Evolutionary conservation across 2,113 vertebrate genomes (phyloP), one percentile per base, ranked within the genome.

Genomic region (Aplodontia rufa): DNA sequence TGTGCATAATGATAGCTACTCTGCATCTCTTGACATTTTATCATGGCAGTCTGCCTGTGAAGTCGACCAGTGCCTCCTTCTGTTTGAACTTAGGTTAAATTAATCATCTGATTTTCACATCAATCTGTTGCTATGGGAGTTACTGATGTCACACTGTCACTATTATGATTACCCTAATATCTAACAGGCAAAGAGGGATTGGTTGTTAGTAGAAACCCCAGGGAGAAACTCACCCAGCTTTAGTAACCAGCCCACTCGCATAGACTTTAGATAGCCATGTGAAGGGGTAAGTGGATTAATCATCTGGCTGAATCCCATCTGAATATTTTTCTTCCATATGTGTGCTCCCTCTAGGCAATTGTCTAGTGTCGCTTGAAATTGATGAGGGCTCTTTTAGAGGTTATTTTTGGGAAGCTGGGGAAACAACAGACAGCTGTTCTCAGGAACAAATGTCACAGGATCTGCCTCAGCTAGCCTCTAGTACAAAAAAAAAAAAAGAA

Each of bases 311-410:
- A 89, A 53, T 96, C 78, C 62, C 60, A 75, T 96, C 82, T 93
- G 90, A 95, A 60, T 94, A 87, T 94, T 89, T 96, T 91, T 72
- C 96, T 96, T 91, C 96, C 76, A 62, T 87, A 75, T 96, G 93
- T 53, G 37, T 84, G 76, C 90, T 93, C 76, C 96, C 94, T 97
- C 90, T 66, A 69, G 93, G 95, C 95, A 90, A 92, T 96, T 96
- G 94, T 93, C 94, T 96, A 45, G 84, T 90, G 96, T 96, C 94
- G 90, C 91, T 96, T 97, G 96, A 97, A 96, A 97, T 95, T 80
- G 96, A 96, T 97, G 96, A 96, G 95, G 93, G 75, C 78, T 96
- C 93, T 96, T 82, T 97, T 20, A 75, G 84, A 97, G 76, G 94
- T 94, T 97, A 96, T 97, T 98, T 96, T 95, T 22, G 93, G 93